Conservation (phyloP, 2,797 vertebrate genomes). For the Chelon labrosus region DNA sequence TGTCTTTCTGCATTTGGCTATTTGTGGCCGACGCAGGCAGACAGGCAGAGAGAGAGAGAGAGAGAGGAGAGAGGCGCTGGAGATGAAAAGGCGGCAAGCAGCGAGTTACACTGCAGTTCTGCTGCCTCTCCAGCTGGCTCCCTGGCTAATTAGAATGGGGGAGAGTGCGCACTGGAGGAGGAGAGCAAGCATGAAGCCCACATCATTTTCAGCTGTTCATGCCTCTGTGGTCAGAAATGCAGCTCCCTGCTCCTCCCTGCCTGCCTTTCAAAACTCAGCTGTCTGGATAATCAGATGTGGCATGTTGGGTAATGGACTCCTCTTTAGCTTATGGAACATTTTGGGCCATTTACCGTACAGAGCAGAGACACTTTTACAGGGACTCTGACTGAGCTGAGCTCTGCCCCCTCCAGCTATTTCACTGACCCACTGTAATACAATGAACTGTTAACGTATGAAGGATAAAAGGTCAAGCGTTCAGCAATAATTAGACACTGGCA, state of each 20-base stretch:
- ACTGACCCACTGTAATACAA: conserved; percentile 47
- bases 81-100: conserved; percentile 72
- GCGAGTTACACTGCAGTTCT: conserved; percentile 75
- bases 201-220: conserved; percentile 59
- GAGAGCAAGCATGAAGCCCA: conserved; percentile 57
- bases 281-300: conserved; percentile 70
- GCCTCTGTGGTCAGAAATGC: conserved; percentile 56
- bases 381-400: conserved; percentile 22
- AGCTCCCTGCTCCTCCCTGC: conserved; percentile 39
- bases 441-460: conserved; percentile 63
- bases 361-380: conserved; percentile 35
- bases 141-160: conserved; percentile 74
- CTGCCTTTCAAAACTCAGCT: conserved; percentile 59
- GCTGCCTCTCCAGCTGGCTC: conserved; percentile 75
- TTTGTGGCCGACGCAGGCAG: conserved; percentile 72
- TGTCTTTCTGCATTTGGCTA: conserved; percentile 79
- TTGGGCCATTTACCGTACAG: conserved; percentile 49
- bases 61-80: conserved; percentile 49
- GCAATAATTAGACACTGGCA: conserved; percentile 65
- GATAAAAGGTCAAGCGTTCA: conserved; percentile 73
- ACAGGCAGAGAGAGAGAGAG: conserved; percentile 42
- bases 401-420: conserved; percentile 60
- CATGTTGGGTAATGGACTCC: conserved; percentile 59
- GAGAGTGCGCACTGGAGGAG: conserved; percentile 56
- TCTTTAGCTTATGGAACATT: conserved; percentile 62